phyloP scores from a whole-genome alignment of 2,888 invertebrate species.

The Epinotia brunnichana region DNA sequence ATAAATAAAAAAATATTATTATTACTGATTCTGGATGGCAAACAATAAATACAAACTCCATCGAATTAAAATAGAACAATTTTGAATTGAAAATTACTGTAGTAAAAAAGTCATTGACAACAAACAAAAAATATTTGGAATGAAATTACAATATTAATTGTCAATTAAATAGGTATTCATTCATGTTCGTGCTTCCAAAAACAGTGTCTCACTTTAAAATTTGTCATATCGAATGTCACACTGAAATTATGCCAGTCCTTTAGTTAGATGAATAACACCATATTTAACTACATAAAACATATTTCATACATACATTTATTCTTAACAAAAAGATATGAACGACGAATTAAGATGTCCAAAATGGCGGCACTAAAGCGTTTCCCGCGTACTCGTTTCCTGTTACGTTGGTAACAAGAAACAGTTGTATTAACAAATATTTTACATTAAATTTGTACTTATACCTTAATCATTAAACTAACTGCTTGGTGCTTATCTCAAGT shows the following conservation, averaged over 20 bases:
- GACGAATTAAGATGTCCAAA: slow-evolving; percentile 43
- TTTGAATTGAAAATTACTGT: too few species aligned
- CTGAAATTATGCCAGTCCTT: background rate
- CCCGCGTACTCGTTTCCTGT: slow-evolving; percentile 41
- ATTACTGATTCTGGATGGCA: too few species aligned
- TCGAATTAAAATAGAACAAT: background rate
- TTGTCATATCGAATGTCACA: background rate
- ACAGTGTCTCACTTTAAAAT: background rate
- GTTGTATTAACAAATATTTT: background rate
- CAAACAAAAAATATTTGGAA: too few species aligned
- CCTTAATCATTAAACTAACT: too few species aligned
- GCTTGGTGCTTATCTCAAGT: too few species aligned
- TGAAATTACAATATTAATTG: too few species aligned
- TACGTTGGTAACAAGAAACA: slow-evolving; percentile 25
- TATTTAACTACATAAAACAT: background rate
- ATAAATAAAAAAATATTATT: too few species aligned
- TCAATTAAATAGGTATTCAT: too few species aligned
- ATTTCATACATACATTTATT: background rate
- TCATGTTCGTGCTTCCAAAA: background rate
- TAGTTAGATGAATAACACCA: background rate
- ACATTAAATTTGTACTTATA: too few species aligned
- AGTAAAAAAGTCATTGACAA: too few species aligned
- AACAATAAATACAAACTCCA: too few species aligned
- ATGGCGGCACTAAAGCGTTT: slow-evolving; percentile 45
- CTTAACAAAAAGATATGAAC: slow-evolving; percentile 13